Percentiles rank a stretch among this genome's conserved stretches.
These are phyloP conservation scores for Rotaria magnacalcarata DNA, from an alignment of 2,888 invertebrate species.

Conservation along the genomic window DNA sequence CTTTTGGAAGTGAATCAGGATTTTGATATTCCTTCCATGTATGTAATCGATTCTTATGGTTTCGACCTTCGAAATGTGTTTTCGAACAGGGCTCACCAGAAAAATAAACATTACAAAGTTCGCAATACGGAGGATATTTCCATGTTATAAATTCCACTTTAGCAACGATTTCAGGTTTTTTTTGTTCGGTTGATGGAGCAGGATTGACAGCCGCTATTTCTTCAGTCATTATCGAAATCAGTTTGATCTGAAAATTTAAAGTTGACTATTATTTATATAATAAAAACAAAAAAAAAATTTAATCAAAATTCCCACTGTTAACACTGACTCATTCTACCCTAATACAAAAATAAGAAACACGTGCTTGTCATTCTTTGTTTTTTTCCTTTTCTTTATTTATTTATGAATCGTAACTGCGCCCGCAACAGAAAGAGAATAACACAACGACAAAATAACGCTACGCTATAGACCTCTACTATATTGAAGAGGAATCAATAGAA, in stretches of 20 bases:
- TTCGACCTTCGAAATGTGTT: not conserved
- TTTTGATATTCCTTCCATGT: not conserved
- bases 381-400: not conserved
- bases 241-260: no score
- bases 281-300: no score
- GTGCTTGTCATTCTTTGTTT: no score
- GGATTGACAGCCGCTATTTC: not conserved
- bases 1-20: not conserved
- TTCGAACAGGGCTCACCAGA: not conserved
- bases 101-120: conserved; percentile 10
- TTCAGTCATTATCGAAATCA: not conserved
- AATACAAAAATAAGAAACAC: no score
- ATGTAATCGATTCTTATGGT: not conserved
- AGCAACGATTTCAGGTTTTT: not conserved
- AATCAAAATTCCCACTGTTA: no score
- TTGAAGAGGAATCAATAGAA: not conserved
- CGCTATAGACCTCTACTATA: not conserved
- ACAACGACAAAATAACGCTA: not conserved
- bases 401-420: not conserved
- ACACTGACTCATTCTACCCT: no score
- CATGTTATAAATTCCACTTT: not conserved
- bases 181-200: not conserved
- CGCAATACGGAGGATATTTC: conserved; percentile 30
- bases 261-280: no score
- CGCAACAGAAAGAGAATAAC: not conserved